Base-by-base conservation (phyloP, 2,888 invertebrate genomes). In the Serripes groenlandicus region DNA sequence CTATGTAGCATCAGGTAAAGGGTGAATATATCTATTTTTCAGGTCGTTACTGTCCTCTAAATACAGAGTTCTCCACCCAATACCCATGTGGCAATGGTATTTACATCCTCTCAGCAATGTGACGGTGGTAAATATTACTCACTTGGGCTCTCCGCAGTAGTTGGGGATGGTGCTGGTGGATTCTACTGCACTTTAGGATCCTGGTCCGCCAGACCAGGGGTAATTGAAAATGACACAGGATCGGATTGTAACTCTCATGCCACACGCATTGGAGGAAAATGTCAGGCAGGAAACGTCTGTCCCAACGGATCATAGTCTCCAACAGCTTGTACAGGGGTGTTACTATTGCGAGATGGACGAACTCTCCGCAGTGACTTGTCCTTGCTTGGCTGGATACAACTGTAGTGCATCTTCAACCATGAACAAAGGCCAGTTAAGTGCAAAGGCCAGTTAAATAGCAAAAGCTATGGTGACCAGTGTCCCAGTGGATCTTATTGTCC, bases 101-200 rank as follows among this genome's bases (percentile, higher is more conserved):
- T 7, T 92, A 88, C 83, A 92, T 93, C 88, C 92, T 92, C 62
- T 74, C 88, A 89, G 75, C 81, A 91, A 30, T 94, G 94, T 86
- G 82, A 89, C 4, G 91, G 92, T 3, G 94, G 94, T 7, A 84
- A 90, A 60, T 94, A 93, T 81, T 94, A 94, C 74, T 84, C 83
- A 3, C 72, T 83, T 15, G 93, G 93, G 11, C 69, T 93, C 54
- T 80, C 90, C 11, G 80, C 82, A 35, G 92, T 93, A 15, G 87
- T 89, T 21, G 93, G 92, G 5, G 77, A 77, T 21, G 94, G 94
- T 89, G 83, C 87, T 42, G 90, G 91, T 32, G 94, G 94, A 34
- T 94, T 92, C 92, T 94, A 93, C 87, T 94, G 94, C 73, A 88
- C 90, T 0, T 83, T 91, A 5, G 92, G 92, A 15, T 92, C 93